Conservation (phyloP, 2,888 invertebrate species). For the Aleiodes testaceus region DNA sequence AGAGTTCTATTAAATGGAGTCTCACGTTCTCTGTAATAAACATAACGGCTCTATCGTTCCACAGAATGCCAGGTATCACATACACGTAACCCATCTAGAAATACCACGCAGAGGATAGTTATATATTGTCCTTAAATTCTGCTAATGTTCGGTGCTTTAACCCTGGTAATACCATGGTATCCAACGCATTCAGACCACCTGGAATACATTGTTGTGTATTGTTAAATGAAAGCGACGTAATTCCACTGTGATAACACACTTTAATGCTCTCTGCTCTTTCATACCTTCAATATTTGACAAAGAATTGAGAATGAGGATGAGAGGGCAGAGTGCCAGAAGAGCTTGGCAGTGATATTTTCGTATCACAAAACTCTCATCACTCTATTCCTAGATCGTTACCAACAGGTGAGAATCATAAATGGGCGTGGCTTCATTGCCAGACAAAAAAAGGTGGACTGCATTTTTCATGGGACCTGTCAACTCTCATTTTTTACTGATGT, state of each 20-base stretch:
- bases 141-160: constrained; percentile 18
- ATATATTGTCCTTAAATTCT: constrained; percentile 11
- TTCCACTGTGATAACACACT: neutral
- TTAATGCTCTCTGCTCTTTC: neutral
- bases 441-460: neutral
- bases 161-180: constrained; percentile 1
- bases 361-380: constrained; percentile 1
- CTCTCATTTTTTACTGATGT: neutral
- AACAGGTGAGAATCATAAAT: constrained; percentile 40
- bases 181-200: constrained; percentile 1
- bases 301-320: neutral
- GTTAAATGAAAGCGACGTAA: neutral
- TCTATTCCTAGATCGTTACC: constrained; percentile 30
- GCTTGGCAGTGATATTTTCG: constrained; percentile 29
- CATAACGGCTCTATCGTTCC: constrained; percentile 6
- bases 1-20: neutral
- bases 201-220: constrained; percentile 6
- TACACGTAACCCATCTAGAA: neutral
- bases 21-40: constrained; percentile 1
- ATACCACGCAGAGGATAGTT: constrained; percentile 8
- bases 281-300: neutral
- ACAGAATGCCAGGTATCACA: neutral
- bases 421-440: constrained; percentile 21
- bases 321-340: constrained; percentile 36
- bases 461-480: neutral